phyloP scores from a whole-genome alignment of 2,888 invertebrate species.

The Bruchidius siliquastri region DNA sequence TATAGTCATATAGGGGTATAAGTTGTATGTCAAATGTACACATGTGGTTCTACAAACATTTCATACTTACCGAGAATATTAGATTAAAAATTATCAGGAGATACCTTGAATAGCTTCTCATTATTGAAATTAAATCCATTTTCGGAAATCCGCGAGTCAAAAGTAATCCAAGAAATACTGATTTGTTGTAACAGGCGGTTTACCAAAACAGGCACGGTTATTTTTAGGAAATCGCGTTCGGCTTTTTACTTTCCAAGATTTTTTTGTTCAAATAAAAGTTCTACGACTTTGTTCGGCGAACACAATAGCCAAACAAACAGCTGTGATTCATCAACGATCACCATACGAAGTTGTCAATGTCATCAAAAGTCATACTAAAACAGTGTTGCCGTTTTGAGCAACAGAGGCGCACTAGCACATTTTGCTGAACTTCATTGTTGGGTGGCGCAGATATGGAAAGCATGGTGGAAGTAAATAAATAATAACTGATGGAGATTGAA shows the following conservation, averaged over 20 bases:
- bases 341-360: not conserved
- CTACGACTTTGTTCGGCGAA: not conserved
- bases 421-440: no score
- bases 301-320: not conserved
- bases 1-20: no score
- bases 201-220: no score
- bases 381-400: not conserved
- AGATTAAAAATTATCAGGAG: constrained; percentile 80
- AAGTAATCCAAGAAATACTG: not conserved
- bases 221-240: no score
- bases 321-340: not conserved
- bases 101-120: constrained; percentile 52
- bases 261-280: no score
- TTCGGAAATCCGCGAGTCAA: not conserved
- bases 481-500: no score
- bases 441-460: no score
- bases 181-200: no score
- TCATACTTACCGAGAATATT: constrained; percentile 72
- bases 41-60: no score
- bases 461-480: no score
- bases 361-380: not conserved
- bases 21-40: no score
- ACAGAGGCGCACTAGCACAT: not conserved
- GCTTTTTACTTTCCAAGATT: no score
- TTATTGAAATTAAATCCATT: constrained; percentile 28